phyloP scores from a whole-genome alignment of 1,140 invertebrate species.

The Solenopsis invicta region DNA sequence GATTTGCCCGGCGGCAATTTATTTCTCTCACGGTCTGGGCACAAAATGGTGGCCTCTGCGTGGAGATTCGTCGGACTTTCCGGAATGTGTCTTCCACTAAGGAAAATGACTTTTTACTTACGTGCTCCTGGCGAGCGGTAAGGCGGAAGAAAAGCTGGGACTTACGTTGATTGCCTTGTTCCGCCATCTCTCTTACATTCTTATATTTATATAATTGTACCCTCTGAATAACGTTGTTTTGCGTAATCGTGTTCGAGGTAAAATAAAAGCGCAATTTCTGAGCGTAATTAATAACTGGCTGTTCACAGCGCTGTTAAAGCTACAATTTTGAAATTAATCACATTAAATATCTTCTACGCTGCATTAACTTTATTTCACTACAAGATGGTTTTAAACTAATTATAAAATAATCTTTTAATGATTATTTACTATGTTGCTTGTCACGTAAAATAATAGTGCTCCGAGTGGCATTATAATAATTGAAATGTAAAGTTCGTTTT shows the following conservation, averaged over 20 bases:
- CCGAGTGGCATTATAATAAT: conserved; percentile 3
- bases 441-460: not conserved
- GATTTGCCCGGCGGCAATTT: conserved; percentile 68
- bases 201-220: conserved; percentile 26
- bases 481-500: not conserved
- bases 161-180: conserved; percentile 36
- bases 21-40: conserved; percentile 59
- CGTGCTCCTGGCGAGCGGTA: conserved; percentile 13
- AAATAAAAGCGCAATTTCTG: not conserved
- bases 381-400: not conserved
- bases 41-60: conserved; percentile 49
- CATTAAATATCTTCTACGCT: not conserved
- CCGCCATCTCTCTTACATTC: not conserved
- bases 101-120: conserved; percentile 62
- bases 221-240: not conserved
- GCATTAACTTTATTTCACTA: not conserved
- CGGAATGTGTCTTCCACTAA: conserved; percentile 46
- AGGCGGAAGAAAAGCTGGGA: conserved; percentile 25
- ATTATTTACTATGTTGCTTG: not conserved
- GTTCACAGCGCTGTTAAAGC: not conserved
- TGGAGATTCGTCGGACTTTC: conserved; percentile 48
- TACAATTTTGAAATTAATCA: not conserved
- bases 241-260: not conserved
- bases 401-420: not conserved
- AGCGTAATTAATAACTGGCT: not conserved